A percentile compares a stretch with the other conserved stretches of the same genome.
phyloP scores from a whole-genome alignment of 2,113 vertebrate genomes.

The Gyps fulvus region DNA sequence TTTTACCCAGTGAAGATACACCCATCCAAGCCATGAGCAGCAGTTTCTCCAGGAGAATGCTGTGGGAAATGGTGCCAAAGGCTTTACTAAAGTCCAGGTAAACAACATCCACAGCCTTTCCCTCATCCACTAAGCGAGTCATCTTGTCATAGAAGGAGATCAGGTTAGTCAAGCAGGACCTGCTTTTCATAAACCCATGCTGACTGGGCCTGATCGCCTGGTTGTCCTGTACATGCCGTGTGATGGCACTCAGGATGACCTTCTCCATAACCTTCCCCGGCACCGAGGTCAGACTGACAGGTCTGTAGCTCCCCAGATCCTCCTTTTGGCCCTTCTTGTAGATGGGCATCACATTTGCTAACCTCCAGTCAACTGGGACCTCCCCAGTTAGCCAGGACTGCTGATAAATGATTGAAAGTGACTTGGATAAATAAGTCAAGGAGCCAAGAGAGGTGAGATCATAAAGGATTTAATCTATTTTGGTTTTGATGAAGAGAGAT shows the following conservation, averaged over 20 bases:
- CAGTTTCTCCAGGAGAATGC: background rate
- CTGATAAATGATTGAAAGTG: background rate
- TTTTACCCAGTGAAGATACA: background rate
- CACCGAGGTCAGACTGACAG: background rate
- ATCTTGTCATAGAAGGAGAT: background rate
- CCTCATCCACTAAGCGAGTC: background rate
- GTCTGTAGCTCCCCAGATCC: background rate
- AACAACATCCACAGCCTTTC: background rate
- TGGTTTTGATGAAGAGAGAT: background rate
- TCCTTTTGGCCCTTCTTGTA: background rate
- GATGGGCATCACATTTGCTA: background rate
- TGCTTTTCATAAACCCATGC: background rate
- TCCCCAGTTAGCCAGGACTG: background rate
- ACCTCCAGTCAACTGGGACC: background rate
- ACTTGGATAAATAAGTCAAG: background rate
- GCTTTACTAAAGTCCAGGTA: background rate
- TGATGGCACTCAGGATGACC: background rate
- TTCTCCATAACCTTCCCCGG: background rate
- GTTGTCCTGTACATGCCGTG: rapidly evolving
- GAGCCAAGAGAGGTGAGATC: background rate
- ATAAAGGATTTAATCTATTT: background rate
- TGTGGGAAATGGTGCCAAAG: background rate
- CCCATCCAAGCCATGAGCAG: background rate
- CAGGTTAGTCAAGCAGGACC: background rate
- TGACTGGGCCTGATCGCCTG: background rate